Percentiles rank a stretch among this genome's conserved stretches.
Evolutionary conservation across 92 coral and sea anemone genomes (phyloP).

Genomic region (Phenganax stokvisi): DNA sequence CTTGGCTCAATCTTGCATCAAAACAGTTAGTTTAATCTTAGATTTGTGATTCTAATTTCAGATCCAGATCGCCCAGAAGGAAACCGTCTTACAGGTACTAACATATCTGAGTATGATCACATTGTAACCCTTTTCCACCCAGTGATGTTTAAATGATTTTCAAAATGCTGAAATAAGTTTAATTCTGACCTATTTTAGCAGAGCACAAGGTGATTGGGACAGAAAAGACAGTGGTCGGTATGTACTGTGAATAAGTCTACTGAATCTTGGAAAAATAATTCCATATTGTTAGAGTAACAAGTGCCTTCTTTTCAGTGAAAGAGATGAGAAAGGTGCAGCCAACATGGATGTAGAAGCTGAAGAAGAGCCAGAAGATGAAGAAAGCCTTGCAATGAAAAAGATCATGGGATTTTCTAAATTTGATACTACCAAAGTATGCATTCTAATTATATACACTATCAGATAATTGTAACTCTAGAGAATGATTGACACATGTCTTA

Average conservation of each 20-base stretch:
- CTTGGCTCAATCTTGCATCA: neutral
- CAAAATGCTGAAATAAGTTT: neutral
- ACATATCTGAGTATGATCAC: neutral
- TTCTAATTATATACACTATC: neutral
- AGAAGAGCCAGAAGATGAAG: constrained; percentile 51
- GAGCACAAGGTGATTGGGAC: constrained; percentile 13
- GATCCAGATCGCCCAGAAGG: constrained; percentile 38
- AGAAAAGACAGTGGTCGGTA: constrained; percentile 3
- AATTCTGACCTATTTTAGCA: neutral
- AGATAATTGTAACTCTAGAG: neutral
- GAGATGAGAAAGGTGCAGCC: neutral
- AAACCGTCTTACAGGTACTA: constrained; percentile 29
- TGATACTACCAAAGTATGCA: constrained; percentile 88
- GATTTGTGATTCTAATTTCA: neutral
- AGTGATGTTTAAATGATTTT: neutral
- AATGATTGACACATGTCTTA: neutral
- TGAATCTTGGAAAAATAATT: neutral
- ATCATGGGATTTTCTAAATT: constrained; percentile 90
- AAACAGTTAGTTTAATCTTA: neutral
- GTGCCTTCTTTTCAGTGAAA: neutral
- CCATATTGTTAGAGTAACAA: neutral
- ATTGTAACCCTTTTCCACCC: neutral
- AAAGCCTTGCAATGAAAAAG: constrained; percentile 84
- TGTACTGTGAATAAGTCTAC: neutral
- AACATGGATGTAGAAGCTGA: constrained; percentile 32